These are phyloP conservation scores for Sarcophaga variegata DNA, from an alignment of 2,888 invertebrate species.

Conservation along the genomic window DNA sequence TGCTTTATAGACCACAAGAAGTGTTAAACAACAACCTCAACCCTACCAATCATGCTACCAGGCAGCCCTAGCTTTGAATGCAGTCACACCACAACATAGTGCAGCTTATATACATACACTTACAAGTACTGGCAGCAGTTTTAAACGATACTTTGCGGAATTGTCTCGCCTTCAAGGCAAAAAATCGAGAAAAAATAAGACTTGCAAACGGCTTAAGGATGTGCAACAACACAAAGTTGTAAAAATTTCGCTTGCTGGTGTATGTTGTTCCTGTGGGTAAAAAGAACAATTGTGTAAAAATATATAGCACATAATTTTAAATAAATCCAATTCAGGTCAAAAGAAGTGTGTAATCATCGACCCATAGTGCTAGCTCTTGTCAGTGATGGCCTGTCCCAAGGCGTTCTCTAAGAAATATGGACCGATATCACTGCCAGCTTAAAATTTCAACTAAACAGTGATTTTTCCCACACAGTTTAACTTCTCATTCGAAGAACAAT, in stretches of 20 bases:
- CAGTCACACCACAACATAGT: conserved; percentile 2
- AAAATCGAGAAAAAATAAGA: not conserved
- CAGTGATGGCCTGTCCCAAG: too few relatives aligned
- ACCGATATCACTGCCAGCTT: too few relatives aligned
- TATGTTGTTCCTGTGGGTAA: too few relatives aligned
- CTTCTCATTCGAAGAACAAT: too few relatives aligned
- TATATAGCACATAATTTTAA: too few relatives aligned
- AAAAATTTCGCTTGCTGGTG: too few relatives aligned
- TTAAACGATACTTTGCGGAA: conserved; percentile 40
- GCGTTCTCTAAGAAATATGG: too few relatives aligned
- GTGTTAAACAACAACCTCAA: conserved; percentile 30
- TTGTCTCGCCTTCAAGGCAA: conserved; percentile 56
- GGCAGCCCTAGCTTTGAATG: conserved; percentile 16
- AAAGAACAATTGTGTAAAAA: not conserved
- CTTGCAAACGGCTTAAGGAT: not conserved
- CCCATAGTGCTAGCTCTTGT: too few relatives aligned
- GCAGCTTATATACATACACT: not conserved
- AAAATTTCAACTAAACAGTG: too few relatives aligned
- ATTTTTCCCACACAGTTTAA: too few relatives aligned
- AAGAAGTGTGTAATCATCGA: too few relatives aligned
- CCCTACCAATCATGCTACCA: not conserved
- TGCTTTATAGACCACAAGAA: conserved; percentile 47
- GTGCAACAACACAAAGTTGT: not conserved
- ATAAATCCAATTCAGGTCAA: too few relatives aligned
- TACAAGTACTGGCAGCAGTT: not conserved